phyloP scores from a whole-genome alignment of 2,888 invertebrate species.

The Trimorus sp. region DNA sequence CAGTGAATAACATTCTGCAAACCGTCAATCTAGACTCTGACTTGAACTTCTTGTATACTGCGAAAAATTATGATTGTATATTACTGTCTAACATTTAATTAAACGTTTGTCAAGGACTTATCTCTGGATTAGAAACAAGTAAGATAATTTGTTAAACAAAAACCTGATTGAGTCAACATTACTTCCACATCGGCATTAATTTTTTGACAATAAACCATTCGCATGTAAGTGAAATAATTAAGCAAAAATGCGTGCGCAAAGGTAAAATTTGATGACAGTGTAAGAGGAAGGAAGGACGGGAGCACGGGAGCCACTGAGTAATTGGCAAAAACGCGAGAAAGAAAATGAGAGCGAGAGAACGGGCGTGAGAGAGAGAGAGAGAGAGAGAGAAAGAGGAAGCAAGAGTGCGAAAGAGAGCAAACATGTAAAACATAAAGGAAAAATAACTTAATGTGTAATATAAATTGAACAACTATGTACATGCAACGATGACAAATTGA shows the following conservation, averaged over 20 bases:
- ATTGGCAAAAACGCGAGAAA: constrained; percentile 15
- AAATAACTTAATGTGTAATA: constrained; percentile 66
- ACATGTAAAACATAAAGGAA: constrained; percentile 30
- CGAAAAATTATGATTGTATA: too few relatives aligned
- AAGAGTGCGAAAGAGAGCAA: constrained; percentile 37
- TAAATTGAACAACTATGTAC: constrained; percentile 67
- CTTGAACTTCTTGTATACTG: too few relatives aligned
- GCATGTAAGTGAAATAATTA: constrained; percentile 83
- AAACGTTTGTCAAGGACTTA: too few relatives aligned
- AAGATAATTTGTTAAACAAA: too few relatives aligned
- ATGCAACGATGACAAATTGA: constrained; percentile 65
- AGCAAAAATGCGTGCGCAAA: constrained; percentile 32
- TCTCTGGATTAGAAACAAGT: too few relatives aligned
- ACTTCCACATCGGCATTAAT: too few relatives aligned
- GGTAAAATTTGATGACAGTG: constrained; percentile 4
- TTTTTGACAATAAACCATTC: constrained; percentile 67
- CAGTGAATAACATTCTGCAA: too few relatives aligned
- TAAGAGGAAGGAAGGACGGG: constrained; percentile 61
- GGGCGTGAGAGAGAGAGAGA: constrained; percentile 34
- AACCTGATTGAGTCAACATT: too few relatives aligned
- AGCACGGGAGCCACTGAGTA: constrained; percentile 40
- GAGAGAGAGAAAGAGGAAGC: constrained; percentile 11
- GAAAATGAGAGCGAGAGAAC: constrained; percentile 26
- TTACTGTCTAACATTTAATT: too few relatives aligned
- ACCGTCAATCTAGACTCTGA: too few relatives aligned